phyloP scores from a whole-genome alignment of 2,888 invertebrate species.

The Poecilobothrus nobilitatus region DNA sequence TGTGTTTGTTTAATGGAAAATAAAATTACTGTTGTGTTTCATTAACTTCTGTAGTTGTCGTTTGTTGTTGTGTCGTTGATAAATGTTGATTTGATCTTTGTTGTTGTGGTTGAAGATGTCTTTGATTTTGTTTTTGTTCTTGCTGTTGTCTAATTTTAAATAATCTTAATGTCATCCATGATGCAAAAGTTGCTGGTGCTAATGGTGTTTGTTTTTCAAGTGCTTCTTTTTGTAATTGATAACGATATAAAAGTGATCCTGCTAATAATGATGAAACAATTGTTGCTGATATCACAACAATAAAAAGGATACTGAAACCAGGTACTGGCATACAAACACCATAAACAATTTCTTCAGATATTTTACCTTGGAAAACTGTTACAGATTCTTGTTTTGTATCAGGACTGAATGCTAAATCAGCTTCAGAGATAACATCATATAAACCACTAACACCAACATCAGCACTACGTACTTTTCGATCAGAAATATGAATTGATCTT shows the following conservation, averaged over 20 bases:
- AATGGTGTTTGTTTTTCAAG: slow-evolving; percentile 49
- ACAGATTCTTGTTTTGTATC: slow-evolving; percentile 71
- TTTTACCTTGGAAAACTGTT: slow-evolving; percentile 79
- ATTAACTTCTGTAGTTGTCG: slow-evolving; percentile 22
- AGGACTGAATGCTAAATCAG: slow-evolving; percentile 82
- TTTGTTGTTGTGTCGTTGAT: slow-evolving; percentile 20
- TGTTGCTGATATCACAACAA: slow-evolving; percentile 77
- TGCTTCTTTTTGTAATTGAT: slow-evolving; percentile 66
- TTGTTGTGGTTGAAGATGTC: slow-evolving; percentile 27
- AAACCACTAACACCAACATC: slow-evolving; percentile 84
- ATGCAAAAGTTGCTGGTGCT: slow-evolving; percentile 58
- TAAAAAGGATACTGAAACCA: slow-evolving; percentile 80
- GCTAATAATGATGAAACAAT: slow-evolving; percentile 81
- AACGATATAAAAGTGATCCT: slow-evolving; percentile 67
- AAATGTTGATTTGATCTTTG: slow-evolving; percentile 23
- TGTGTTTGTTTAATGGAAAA: too few species aligned
- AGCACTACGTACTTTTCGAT: slow-evolving; percentile 68
- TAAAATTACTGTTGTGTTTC: slow-evolving; percentile 34
- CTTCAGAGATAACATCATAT: slow-evolving; percentile 86
- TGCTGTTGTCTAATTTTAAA: slow-evolving; percentile 48
- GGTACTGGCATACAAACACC: slow-evolving; percentile 86
- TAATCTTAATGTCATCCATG: slow-evolving; percentile 63
- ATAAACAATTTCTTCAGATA: slow-evolving; percentile 82
- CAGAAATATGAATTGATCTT: slow-evolving; percentile 57
- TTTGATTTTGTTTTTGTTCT: slow-evolving; percentile 32